Evolutionary conservation across 2,888 invertebrate species (phyloP).

Genomic region (Lithophane leautieri): DNA sequence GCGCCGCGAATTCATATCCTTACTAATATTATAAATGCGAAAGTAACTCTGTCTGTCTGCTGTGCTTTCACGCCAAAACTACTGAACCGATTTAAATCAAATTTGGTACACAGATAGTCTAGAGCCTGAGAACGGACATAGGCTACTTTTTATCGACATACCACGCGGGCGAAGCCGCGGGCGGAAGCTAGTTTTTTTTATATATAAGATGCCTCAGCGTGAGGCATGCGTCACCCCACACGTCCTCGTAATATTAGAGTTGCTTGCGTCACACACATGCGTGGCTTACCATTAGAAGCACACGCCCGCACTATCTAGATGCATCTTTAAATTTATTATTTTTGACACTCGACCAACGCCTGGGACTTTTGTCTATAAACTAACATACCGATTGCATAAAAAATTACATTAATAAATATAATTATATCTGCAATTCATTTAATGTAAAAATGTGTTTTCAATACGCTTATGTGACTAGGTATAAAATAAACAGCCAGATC

Average conservation of each 20-base stretch:
- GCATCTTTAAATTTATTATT: neutral
- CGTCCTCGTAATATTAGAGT: too few species aligned
- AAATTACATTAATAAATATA: neutral
- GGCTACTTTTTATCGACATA: too few species aligned
- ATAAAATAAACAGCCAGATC: slow-evolving; percentile 56
- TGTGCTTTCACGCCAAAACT: too few species aligned
- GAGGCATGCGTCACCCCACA: neutral
- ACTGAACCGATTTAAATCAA: too few species aligned
- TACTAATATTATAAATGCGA: too few species aligned
- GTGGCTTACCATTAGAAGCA: neutral
- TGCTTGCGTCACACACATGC: neutral
- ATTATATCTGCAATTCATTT: neutral
- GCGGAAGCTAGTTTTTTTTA: too few species aligned
- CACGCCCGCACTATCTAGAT: neutral
- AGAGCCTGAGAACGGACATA: too few species aligned
- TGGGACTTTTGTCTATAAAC: neutral
- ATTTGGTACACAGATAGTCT: too few species aligned
- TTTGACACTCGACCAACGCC: neutral
- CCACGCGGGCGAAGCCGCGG: too few species aligned
- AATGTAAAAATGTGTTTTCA: neutral
- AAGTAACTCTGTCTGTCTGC: too few species aligned
- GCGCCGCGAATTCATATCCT: too few species aligned
- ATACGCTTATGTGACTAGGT: slow-evolving; percentile 64
- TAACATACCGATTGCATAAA: neutral
- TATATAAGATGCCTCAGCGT: too few species aligned